phyloP scores from a whole-genome alignment of 2,113 vertebrate species.

The Spheniscus mendiculus region DNA sequence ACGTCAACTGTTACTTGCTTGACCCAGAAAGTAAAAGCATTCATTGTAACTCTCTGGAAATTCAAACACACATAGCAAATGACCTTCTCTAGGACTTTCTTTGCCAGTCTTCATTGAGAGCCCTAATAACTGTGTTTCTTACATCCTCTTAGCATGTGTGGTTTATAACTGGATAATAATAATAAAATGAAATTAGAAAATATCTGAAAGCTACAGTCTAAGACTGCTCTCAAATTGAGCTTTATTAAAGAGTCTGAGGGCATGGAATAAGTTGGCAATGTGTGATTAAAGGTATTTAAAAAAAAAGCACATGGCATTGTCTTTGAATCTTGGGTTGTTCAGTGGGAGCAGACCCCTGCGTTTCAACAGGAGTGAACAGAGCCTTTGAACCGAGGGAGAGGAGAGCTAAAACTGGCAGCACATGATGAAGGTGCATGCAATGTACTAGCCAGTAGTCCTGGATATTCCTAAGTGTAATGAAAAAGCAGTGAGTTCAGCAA shows the following conservation, averaged over 20 bases:
- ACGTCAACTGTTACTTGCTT: neutral
- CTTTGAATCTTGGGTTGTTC: neutral
- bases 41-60: neutral
- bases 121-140: neutral
- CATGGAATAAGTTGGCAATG: neutral
- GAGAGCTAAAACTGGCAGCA: neutral
- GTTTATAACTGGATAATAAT: neutral
- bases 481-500: neutral
- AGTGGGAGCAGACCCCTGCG: neutral
- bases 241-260: neutral
- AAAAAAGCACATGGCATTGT: neutral
- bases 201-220: neutral
- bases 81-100: neutral
- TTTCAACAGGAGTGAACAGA: neutral
- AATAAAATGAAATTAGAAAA: neutral
- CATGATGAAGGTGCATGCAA: fast-evolving
- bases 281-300: neutral
- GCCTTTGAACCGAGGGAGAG: fast-evolving
- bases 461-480: neutral
- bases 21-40: neutral
- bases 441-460: neutral
- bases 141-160: neutral
- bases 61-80: neutral
- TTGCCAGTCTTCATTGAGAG: neutral
- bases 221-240: neutral